Conservation (phyloP, 2,888 invertebrate genomes). For the Dysmachus trigonus region DNA sequence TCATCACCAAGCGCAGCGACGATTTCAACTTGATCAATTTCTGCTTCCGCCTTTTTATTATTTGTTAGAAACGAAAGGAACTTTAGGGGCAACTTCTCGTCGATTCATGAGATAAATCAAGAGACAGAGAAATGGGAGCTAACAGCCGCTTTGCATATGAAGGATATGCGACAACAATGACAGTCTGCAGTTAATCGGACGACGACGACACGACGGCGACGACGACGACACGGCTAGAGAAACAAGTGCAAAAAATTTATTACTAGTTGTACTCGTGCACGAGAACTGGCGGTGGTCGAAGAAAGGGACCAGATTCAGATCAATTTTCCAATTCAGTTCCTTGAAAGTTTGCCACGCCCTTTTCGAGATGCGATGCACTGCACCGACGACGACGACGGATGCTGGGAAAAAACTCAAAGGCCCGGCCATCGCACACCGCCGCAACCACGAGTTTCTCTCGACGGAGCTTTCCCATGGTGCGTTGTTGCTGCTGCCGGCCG, state of each 20-base stretch:
- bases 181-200: not conserved
- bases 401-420: not conserved
- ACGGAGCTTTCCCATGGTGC: not conserved
- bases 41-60: not conserved
- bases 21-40: not conserved
- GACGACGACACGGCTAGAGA: too few species aligned
- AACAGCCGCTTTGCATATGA: conserved; percentile 3
- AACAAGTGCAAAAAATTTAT: conserved; percentile 20
- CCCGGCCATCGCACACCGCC: not conserved
- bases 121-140: not conserved
- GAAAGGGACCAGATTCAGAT: conserved; percentile 27
- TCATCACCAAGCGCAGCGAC: not conserved
- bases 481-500: not conserved
- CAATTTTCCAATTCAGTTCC: conserved; percentile 39
- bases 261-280: not conserved
- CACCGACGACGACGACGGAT: not conserved
- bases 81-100: not conserved
- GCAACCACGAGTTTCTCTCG: not conserved
- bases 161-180: not conserved
- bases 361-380: conserved; percentile 22
- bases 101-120: not conserved
- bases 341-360: conserved; percentile 38
- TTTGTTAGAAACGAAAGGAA: not conserved
- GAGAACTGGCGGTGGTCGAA: not conserved
- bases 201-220: not conserved